A percentile compares a stretch with the other conserved stretches of the same genome.
phyloP scores from a whole-genome alignment of 2,797 vertebrate species.

The Sphenodon punctatus region DNA sequence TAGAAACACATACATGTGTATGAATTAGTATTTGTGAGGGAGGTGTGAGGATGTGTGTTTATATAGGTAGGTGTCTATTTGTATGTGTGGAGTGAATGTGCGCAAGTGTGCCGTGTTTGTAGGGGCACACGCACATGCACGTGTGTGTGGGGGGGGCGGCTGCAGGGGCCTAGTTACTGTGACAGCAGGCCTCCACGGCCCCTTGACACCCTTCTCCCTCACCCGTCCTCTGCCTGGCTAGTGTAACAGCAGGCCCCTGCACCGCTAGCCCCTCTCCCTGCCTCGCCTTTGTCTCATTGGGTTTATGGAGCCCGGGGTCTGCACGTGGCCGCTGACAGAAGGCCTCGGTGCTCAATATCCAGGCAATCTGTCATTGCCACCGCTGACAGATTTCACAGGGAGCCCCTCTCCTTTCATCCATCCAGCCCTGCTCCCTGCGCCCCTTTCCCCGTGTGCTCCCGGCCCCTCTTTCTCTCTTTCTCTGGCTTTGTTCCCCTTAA shows the following conservation, averaged over 20 bases:
- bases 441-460: conserved; percentile 45
- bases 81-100: no score
- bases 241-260: conserved; percentile 12
- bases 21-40: no score
- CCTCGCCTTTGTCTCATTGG: conserved; percentile 12
- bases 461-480: no score
- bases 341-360: conserved; percentile 64
- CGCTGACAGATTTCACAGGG: conserved; percentile 60
- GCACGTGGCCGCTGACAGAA: conserved; percentile 64
- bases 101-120: fast-evolving
- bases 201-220: no score
- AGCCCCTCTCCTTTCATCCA: conserved; percentile 41
- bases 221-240: neutral
- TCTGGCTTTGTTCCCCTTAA: conserved; percentile 47
- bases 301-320: conserved; percentile 56
- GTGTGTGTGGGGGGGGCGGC: no score
- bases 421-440: neutral
- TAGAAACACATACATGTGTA: neutral
- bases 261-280: neutral
- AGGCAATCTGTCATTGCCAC: conserved; percentile 71
- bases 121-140: fast-evolving
- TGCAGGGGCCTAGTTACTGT: fast-evolving
- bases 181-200: neutral
- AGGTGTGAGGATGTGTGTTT: neutral
- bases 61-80: neutral